phyloP scores from a whole-genome alignment of 2,888 invertebrate species.

The Hylaea fasciaria region DNA sequence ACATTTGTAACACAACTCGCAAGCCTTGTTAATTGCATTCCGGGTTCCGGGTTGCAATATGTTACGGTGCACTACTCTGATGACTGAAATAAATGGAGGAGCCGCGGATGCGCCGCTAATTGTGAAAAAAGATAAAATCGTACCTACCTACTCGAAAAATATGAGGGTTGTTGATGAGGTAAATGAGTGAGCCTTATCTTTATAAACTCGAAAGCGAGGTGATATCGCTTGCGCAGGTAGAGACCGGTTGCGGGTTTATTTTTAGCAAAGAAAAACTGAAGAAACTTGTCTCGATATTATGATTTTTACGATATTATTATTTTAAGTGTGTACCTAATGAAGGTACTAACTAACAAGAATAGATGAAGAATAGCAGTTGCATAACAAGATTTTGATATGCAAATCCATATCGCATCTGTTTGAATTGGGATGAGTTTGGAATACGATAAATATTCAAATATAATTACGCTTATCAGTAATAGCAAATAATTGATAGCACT shows the following conservation, averaged over 20 bases:
- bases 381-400: no score
- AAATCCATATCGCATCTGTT: no score
- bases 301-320: no score
- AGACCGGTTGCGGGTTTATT: not conserved
- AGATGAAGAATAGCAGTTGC: no score
- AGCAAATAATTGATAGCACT: constrained; percentile 1
- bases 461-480: constrained; percentile 6
- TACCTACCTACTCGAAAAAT: not conserved
- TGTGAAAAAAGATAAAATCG: not conserved
- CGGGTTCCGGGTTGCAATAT: constrained; percentile 45
- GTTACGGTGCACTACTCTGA: constrained; percentile 21
- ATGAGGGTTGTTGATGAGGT: constrained; percentile 11
- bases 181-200: not conserved
- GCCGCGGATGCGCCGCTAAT: not conserved
- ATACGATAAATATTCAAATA: not conserved
- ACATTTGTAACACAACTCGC: constrained; percentile 49
- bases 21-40: constrained; percentile 58
- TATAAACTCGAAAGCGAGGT: not conserved
- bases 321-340: no score
- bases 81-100: constrained; percentile 15
- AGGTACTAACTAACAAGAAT: no score
- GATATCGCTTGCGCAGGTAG: not conserved
- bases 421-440: no score
- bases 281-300: no score
- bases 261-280: not conserved